phyloP scores from a whole-genome alignment of 2,888 invertebrate genomes.

The Melipona bicolor region DNA sequence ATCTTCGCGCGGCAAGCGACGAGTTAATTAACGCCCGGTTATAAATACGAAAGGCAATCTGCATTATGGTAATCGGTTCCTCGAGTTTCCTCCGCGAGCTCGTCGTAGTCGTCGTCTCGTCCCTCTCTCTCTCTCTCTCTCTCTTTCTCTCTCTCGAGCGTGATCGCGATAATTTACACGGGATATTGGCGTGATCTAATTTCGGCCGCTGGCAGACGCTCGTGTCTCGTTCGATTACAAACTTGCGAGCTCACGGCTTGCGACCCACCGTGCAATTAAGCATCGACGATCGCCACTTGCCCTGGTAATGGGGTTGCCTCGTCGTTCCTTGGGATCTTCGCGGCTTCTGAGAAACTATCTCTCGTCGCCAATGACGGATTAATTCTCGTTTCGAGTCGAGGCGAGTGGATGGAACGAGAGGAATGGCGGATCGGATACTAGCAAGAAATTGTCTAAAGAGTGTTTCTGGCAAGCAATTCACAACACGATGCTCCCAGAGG shows the following conservation, averaged over 20 bases:
- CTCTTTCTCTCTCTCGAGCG: conserved; percentile 4
- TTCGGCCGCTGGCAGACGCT: conserved; percentile 58
- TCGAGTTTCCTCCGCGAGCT: conserved; percentile 29
- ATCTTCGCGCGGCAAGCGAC: conserved; percentile 42
- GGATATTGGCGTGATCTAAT: conserved; percentile 72
- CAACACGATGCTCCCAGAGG: no score
- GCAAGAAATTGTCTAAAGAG: no score
- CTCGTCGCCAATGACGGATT: neutral
- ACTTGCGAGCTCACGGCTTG: conserved; percentile 41
- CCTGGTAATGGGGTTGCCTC: neutral
- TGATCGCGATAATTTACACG: conserved; percentile 68
- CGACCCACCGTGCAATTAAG: conserved; percentile 58
- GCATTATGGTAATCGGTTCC: conserved; percentile 46
- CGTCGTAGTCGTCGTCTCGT: neutral
- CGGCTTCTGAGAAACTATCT: neutral
- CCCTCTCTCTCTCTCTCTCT: no score
- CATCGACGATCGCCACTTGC: neutral
- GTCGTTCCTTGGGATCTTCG: neutral
- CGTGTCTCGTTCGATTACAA: conserved; percentile 70
- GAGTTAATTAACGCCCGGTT: conserved; percentile 56
- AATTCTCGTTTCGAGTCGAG: neutral
- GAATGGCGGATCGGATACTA: neutral
- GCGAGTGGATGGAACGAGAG: neutral
- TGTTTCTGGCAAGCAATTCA: no score
- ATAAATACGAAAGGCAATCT: conserved; percentile 56